Evolutionary conservation across 1,140 invertebrate species (phyloP).

Genomic region (Dendrolimus kikuchii): DNA sequence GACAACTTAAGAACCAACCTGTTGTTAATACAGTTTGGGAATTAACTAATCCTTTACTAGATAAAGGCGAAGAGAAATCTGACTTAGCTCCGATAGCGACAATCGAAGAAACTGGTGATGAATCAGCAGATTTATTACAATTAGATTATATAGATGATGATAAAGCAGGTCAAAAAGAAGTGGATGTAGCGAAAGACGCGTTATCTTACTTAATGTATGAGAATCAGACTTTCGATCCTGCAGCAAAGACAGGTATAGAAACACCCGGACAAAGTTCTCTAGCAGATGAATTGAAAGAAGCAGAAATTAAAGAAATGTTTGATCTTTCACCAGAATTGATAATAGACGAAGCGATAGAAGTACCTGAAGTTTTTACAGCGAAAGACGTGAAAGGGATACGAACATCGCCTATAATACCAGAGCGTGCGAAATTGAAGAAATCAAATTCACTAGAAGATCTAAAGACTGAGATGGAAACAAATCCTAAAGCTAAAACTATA

Average conservation of each 20-base stretch:
- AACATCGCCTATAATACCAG: slow-evolving; percentile 45
- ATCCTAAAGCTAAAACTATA: slow-evolving; percentile 50
- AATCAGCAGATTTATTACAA: slow-evolving; percentile 38
- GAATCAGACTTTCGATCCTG: slow-evolving; percentile 32
- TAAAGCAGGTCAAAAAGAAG: slow-evolving; percentile 10
- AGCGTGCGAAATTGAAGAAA: slow-evolving; percentile 55
- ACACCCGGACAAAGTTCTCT: slow-evolving; percentile 31
- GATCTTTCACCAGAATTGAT: slow-evolving; percentile 58
- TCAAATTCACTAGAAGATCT: slow-evolving; percentile 58
- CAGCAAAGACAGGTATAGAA: slow-evolving; percentile 11
- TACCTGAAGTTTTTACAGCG: slow-evolving; percentile 41
- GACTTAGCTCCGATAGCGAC: slow-evolving; percentile 56
- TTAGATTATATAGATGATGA: slow-evolving; percentile 50
- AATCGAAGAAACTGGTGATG: slow-evolving; percentile 54
- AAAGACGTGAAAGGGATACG: slow-evolving; percentile 39
- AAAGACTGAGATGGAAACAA: slow-evolving; percentile 27
- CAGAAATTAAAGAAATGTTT: slow-evolving; percentile 47
- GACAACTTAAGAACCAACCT: slow-evolving; percentile 34
- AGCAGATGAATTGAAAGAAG: slow-evolving; percentile 51
- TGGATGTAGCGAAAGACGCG: slow-evolving; percentile 58
- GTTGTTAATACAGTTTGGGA: slow-evolving; percentile 33
- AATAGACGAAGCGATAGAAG: slow-evolving; percentile 47
- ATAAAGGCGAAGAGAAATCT: slow-evolving; percentile 31
- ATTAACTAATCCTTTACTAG: slow-evolving; percentile 16
- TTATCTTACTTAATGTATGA: slow-evolving; percentile 52